These are phyloP conservation scores for Caenorhabditis sulstoni DNA, from an alignment of 2,888 invertebrate genomes.

Conservation along the genomic window DNA sequence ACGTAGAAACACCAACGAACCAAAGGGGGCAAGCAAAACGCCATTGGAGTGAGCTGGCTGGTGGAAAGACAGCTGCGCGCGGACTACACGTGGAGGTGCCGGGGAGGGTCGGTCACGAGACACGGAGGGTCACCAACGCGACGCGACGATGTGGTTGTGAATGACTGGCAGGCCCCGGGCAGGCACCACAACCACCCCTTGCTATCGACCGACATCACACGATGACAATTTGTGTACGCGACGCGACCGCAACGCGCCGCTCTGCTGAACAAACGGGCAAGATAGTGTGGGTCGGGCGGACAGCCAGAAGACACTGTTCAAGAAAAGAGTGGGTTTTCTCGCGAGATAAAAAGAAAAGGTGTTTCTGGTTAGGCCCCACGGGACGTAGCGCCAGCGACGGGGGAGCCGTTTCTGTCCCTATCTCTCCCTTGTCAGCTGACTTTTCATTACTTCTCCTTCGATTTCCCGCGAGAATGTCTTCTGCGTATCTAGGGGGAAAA, in stretches of 20 bases:
- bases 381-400: conserved; percentile 14
- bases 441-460: conserved; percentile 27
- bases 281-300: conserved; percentile 9
- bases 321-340: conserved; percentile 7
- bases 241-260: conserved; percentile 55
- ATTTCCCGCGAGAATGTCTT: conserved; percentile 2
- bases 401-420: conserved; percentile 8
- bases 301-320: conserved; percentile 34
- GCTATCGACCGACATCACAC: conserved; percentile 52
- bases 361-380: conserved; percentile 32
- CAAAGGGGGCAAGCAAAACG: not conserved
- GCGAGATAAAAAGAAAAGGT: conserved; percentile 19
- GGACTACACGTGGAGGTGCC: conserved; percentile 37
- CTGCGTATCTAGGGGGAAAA: too few relatives aligned
- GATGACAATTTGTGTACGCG: conserved; percentile 61
- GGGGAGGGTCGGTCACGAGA: not conserved
- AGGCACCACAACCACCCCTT: conserved; percentile 32
- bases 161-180: conserved; percentile 24
- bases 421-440: conserved; percentile 42
- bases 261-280: conserved; percentile 49
- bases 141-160: conserved; percentile 25
- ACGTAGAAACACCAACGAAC: not conserved
- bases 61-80: not conserved
- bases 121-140: conserved; percentile 10
- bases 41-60: conserved; percentile 18